phyloP scores from a whole-genome alignment of 2,888 invertebrate genomes.

The Coleophora deauratella region DNA sequence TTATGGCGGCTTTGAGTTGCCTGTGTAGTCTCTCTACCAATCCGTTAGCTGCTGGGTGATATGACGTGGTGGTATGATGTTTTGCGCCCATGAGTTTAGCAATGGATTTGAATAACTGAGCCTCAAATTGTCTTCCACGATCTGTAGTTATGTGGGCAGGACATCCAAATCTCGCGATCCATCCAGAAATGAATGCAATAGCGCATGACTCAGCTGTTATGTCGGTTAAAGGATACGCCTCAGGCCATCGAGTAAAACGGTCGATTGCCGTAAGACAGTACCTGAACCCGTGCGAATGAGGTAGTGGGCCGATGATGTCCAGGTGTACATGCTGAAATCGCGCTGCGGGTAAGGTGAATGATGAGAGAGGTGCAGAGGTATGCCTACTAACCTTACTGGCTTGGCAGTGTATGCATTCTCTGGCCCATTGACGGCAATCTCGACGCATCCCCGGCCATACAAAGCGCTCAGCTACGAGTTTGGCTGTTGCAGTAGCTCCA shows the following conservation, averaged over 20 bases:
- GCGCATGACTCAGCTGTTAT: slow-evolving; percentile 36
- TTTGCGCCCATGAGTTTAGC: slow-evolving; percentile 4
- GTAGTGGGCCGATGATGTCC: slow-evolving; percentile 25
- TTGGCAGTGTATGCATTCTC: slow-evolving; percentile 31
- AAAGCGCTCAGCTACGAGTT: slow-evolving; percentile 27
- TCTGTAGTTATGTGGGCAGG: slow-evolving; percentile 26
- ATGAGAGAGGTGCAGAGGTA: slow-evolving; percentile 3
- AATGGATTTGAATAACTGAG: slow-evolving; percentile 14
- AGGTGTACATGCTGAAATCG: slow-evolving; percentile 30
- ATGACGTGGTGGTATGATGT: slow-evolving; percentile 17
- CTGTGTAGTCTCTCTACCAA: slow-evolving; percentile 16
- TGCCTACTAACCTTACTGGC: slow-evolving; percentile 29
- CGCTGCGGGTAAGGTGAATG: neutral
- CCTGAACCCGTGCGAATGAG: slow-evolving; percentile 10
- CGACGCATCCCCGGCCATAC: slow-evolving; percentile 36
- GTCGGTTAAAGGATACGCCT: slow-evolving; percentile 30
- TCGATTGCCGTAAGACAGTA: neutral
- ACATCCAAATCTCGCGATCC: slow-evolving; percentile 45
- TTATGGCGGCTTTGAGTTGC: slow-evolving; percentile 24
- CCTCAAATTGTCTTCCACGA: slow-evolving; percentile 27
- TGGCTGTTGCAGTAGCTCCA: slow-evolving; percentile 7
- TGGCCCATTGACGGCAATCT: slow-evolving; percentile 31
- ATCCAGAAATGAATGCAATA: slow-evolving; percentile 28
- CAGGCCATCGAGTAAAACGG: too few species aligned
- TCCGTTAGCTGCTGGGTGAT: slow-evolving; percentile 21